Base-by-base conservation (phyloP, 2,888 invertebrate genomes). In the Pristionchus entomophagus region DNA sequence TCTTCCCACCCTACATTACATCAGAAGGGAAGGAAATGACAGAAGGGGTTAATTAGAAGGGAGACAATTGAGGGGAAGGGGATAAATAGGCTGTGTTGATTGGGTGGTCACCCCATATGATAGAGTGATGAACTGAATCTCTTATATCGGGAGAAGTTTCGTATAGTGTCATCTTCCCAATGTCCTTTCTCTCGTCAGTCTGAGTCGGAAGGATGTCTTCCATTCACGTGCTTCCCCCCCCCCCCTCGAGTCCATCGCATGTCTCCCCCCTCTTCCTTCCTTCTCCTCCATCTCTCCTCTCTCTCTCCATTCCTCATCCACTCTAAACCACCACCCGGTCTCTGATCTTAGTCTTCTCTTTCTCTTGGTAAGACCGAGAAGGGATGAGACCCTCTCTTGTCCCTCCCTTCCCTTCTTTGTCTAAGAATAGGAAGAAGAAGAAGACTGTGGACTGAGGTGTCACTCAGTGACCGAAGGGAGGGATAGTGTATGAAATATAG, bases 371-470 rank as follows among this genome's bases (percentile, higher is more conserved):
- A 69, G 69, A 35, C 19, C 41, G 77, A 51, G 2, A 29, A 32
- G 2, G 51, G 49, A 51, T 51, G 51, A 41, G 41, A 73, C 51
- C 41, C 17, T n/a, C 49, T 45, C 32, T 51, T 69, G 19, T 69
- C 65, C 53, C 26, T n/a, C 26, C 59, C 26, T 17, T 65, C 8
- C 29, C 69, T 73, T 73, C 69, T 73, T 73, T 73, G 69, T 73
- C 69, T 73, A 59, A 49, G 49, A n/a, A n/a, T n/a, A n/a, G n/a
- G n/a, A 49, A 59, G 65, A 65, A 65, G 17, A 65, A 38, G 65
- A 73, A 73, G 69, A 73, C 69, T 73, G 69, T n/a, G 35, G 35
- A n/a, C 69, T 73, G 41, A 73, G 69, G 69, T 73, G 69, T 12
- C 69, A 73, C 6, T 41, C 41, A 12, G 69, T n/a, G 69, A 41